phyloP scores from a whole-genome alignment of 2,113 vertebrate species.

The Aegithalos caudatus region DNA sequence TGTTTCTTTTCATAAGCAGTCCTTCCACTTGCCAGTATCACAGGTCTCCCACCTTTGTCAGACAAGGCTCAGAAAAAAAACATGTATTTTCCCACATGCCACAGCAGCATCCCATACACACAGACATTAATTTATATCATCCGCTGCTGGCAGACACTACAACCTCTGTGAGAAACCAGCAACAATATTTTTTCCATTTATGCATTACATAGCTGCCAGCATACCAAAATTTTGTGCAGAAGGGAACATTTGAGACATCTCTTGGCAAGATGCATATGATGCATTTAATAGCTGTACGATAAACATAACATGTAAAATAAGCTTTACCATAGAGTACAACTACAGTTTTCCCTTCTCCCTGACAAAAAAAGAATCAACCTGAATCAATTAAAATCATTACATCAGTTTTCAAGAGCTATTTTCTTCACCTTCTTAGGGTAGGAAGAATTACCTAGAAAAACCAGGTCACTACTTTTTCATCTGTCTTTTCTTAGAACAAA shows the following conservation, averaged over 20 bases:
- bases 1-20: background rate
- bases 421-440: background rate
- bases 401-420: background rate
- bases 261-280: background rate
- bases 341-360: background rate
- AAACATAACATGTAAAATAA: background rate
- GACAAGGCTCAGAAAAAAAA: background rate
- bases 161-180: background rate
- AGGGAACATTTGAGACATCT: background rate
- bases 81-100: background rate
- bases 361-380: background rate
- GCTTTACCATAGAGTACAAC: background rate
- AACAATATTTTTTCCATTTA: background rate
- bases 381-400: background rate
- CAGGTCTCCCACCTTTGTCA: background rate
- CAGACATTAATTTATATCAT: background rate
- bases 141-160: background rate
- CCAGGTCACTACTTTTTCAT: background rate
- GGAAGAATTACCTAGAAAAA: background rate
- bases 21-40: background rate
- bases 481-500: background rate
- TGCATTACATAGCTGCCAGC: background rate
- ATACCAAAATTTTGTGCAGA: background rate
- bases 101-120: background rate
- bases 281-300: background rate